A percentile compares a stretch with the other conserved stretches of the same genome.
Conservation (phyloP, 2,797 vertebrate genomes). For the Anableps anableps region DNA sequence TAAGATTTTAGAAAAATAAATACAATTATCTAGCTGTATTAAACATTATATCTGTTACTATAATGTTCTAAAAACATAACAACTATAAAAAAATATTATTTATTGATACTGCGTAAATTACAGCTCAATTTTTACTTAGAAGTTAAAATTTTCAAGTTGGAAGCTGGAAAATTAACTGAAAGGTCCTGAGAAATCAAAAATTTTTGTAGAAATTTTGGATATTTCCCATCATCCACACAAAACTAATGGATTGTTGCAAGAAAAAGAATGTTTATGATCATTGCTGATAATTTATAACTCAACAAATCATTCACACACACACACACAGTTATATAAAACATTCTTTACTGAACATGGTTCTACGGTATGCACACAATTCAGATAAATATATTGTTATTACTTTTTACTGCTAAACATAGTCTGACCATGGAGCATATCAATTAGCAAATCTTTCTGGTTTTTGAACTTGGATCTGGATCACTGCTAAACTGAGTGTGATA, state of each 20-base stretch:
- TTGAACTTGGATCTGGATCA: not conserved
- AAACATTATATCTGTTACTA: not conserved
- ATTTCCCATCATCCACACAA: not conserved
- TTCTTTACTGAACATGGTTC: not conserved
- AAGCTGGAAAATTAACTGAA: not conserved
- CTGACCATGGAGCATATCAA: not conserved
- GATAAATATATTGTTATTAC: not conserved
- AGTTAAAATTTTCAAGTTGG: not conserved
- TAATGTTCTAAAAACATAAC: not conserved
- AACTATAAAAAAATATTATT: not conserved
- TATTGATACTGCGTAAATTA: not conserved
- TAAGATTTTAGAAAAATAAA: not conserved
- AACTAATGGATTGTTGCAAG: not conserved
- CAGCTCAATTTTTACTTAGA: not conserved
- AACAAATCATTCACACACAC: not conserved
- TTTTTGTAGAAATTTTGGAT: not conserved
- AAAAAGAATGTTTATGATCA: too few species aligned
- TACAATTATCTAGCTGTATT: not conserved
- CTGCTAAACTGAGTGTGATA: not conserved
- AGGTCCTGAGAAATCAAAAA: not conserved
- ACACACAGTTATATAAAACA: not conserved
- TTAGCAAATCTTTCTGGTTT: not conserved
- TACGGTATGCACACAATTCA: not conserved
- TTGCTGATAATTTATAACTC: too few species aligned
- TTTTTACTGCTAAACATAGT: not conserved